Conservation (phyloP, 2,113 vertebrate species). For the Anolis sagrei region DNA sequence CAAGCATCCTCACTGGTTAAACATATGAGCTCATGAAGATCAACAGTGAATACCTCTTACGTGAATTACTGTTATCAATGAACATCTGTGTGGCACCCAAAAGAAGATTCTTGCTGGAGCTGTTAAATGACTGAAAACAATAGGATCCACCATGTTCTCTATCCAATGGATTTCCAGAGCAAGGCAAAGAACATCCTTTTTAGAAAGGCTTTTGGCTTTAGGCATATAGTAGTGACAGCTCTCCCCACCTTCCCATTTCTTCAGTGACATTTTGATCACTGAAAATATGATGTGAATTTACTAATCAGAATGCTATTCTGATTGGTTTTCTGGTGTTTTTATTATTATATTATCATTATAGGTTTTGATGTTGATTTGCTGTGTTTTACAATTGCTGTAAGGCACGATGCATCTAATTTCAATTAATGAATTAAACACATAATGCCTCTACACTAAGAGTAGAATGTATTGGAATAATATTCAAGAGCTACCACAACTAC, state of each 20-base stretch:
- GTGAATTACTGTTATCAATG: no score
- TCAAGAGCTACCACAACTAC: background rate
- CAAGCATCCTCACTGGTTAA: no score
- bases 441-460: background rate
- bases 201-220: no score
- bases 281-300: background rate
- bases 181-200: no score
- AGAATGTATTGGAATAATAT: background rate
- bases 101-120: background rate
- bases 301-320: no score
- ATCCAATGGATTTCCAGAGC: no score
- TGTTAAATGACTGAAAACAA: no score
- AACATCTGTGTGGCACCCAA: background rate
- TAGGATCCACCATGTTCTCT: no score
- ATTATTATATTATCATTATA: background rate
- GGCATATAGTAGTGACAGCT: no score
- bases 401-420: background rate
- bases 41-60: no score
- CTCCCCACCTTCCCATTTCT: background rate
- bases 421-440: background rate
- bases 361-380: background rate
- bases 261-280: background rate
- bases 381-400: background rate
- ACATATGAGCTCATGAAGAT: no score
- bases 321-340: no score